These are phyloP conservation scores for Lasiommata megera DNA, from an alignment of 2,888 invertebrate genomes.

Conservation along the genomic window DNA sequence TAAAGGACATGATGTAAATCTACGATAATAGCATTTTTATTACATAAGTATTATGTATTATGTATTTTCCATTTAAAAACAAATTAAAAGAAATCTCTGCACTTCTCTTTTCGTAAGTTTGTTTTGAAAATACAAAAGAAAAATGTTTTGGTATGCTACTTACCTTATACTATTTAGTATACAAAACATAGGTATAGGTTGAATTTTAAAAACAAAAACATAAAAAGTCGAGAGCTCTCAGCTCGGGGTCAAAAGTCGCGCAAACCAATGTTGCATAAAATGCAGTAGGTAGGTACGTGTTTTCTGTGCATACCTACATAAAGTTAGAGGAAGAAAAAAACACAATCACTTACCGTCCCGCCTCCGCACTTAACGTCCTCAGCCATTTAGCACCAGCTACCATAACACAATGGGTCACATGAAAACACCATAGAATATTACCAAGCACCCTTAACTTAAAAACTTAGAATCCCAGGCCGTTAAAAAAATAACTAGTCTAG, in stretches of 20 bases:
- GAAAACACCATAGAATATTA: constrained; percentile 2
- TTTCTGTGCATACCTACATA: not conserved
- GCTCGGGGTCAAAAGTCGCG: not conserved
- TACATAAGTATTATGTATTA: too few relatives aligned
- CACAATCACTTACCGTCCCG: constrained; percentile 54
- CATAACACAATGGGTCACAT: constrained; percentile 41
- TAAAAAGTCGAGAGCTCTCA: too few relatives aligned
- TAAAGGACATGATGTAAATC: too few relatives aligned
- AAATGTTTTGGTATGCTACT: too few relatives aligned
- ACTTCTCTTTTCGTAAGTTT: too few relatives aligned
- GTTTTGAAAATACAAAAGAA: too few relatives aligned
- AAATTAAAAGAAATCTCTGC: too few relatives aligned
- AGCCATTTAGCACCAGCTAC: constrained; percentile 48
- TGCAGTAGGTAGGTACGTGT: not conserved
- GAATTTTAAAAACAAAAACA: too few relatives aligned
- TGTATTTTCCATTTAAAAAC: too few relatives aligned
- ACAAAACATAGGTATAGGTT: too few relatives aligned
- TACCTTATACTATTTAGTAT: too few relatives aligned
- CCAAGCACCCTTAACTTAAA: not conserved
- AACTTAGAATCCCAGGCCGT: not conserved
- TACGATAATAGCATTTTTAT: too few relatives aligned
- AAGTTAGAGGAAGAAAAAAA: not conserved
- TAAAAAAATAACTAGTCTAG: not conserved
- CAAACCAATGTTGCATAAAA: not conserved
- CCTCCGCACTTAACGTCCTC: constrained; percentile 61